phyloP scores from a whole-genome alignment of 1,140 invertebrate genomes.

The Musca vetustissima region DNA sequence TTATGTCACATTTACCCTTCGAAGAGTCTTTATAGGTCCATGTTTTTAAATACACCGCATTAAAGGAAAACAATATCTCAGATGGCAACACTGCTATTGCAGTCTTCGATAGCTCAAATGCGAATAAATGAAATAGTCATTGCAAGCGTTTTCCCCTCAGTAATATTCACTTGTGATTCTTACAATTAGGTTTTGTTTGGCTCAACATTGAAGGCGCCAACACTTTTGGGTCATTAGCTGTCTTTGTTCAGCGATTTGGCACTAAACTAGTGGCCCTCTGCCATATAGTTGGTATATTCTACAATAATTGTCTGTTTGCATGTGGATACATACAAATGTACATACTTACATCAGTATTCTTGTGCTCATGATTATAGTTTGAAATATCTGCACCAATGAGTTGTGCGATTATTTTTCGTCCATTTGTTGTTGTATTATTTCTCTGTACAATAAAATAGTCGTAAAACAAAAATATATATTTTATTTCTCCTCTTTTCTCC shows the following conservation, averaged over 20 bases:
- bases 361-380: neutral
- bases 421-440: neutral
- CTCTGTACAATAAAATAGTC: conserved; percentile 15
- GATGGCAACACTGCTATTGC: too few relatives aligned
- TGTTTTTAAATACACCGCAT: too few relatives aligned
- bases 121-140: too few relatives aligned
- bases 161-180: too few relatives aligned
- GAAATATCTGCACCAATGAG: neutral
- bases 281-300: neutral
- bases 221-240: conserved; percentile 20
- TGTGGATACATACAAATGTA: too few relatives aligned
- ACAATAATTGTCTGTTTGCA: too few relatives aligned
- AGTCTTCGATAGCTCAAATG: too few relatives aligned
- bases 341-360: neutral
- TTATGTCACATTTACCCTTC: too few relatives aligned
- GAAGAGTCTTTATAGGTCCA: too few relatives aligned
- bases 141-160: too few relatives aligned
- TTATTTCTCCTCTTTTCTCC: neutral
- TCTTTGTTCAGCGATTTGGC: conserved; percentile 5
- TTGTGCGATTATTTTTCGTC: neutral
- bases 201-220: conserved; percentile 8
- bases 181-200: conserved; percentile 1
- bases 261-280: neutral
- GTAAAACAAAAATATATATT: conserved; percentile 17
- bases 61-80: too few relatives aligned